Conservation (phyloP, 2,113 vertebrate genomes). For the Carollia perspicillata region DNA sequence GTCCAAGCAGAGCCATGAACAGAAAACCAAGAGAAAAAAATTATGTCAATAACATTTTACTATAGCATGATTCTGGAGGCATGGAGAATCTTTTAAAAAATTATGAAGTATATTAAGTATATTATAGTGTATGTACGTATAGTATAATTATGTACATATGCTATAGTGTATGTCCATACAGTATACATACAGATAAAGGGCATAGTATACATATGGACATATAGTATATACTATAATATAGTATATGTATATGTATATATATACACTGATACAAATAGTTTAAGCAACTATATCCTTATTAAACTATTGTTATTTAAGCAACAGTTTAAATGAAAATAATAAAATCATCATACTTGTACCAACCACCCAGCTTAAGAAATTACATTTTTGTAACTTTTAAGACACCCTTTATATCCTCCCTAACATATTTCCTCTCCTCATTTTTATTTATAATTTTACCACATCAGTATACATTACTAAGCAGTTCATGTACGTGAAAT, state of each 20-base stretch:
- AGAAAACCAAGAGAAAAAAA: not conserved
- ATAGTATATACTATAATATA: no score
- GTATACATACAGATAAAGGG: no score
- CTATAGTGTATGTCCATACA: not conserved
- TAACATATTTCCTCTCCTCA: not conserved
- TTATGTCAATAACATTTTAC: not conserved
- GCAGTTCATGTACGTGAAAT: not conserved
- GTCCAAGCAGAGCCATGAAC: not conserved
- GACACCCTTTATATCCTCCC: not conserved
- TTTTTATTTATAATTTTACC: slow-evolving; percentile 32
- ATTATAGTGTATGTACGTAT: not conserved
- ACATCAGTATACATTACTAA: not conserved
- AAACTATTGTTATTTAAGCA: not conserved
- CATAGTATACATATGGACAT: not conserved
- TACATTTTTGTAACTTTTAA: not conserved
- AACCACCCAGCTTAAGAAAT: not conserved
- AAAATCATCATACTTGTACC: not conserved
- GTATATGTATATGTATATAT: not conserved
- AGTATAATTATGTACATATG: no score
- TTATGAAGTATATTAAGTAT: not conserved
- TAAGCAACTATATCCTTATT: not conserved
- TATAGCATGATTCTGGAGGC: not conserved
- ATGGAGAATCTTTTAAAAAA: not conserved
- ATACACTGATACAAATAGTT: not conserved
- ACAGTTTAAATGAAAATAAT: not conserved